Evolutionary conservation across 1,140 invertebrate genomes (phyloP).

Genomic region (Heliconius congener): DNA sequence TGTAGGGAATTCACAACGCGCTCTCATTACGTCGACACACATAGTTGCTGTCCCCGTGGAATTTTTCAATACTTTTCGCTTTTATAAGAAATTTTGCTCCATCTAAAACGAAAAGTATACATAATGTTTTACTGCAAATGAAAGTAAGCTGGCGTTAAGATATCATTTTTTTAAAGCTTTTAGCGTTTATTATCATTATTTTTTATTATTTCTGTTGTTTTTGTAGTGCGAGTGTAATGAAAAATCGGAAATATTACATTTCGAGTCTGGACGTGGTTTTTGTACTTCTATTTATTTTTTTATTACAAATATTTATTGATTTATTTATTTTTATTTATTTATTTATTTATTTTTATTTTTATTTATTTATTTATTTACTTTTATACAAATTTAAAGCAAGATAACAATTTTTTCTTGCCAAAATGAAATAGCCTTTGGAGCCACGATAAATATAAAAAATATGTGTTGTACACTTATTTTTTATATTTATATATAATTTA

Average conservation of each 20-base stretch:
- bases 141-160: neutral
- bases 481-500: too few species aligned
- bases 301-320: neutral
- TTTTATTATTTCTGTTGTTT: neutral
- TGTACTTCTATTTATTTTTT: neutral
- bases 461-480: too few species aligned
- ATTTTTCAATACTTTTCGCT: slow-evolving; percentile 21
- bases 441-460: too few species aligned
- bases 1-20: slow-evolving; percentile 7
- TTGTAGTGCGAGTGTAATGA: neutral
- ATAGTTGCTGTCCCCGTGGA: slow-evolving; percentile 17
- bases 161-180: neutral
- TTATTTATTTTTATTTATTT: too few species aligned
- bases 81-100: neutral
- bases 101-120: neutral
- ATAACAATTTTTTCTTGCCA: too few species aligned
- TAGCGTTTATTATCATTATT: neutral
- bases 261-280: neutral
- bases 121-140: slow-evolving; percentile 7
- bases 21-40: slow-evolving; percentile 14
- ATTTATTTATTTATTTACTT: too few species aligned
- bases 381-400: too few species aligned
- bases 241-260: too few species aligned
- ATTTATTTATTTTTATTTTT: too few species aligned
- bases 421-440: too few species aligned